These are phyloP conservation scores for Spatula versicolor DNA, from an alignment of 2,797 vertebrate species.

Conservation along the genomic window DNA sequence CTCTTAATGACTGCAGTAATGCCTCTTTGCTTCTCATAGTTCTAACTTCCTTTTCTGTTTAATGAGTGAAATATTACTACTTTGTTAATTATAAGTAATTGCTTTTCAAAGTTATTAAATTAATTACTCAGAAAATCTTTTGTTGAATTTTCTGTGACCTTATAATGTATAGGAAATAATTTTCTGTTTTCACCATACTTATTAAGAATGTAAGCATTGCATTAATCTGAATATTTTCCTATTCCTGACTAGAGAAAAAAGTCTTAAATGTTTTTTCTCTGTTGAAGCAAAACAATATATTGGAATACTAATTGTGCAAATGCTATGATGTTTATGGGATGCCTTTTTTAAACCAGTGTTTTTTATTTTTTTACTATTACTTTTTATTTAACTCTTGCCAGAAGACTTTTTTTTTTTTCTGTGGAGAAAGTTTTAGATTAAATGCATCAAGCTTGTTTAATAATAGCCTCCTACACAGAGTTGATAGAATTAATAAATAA, in stretches of 20 bases:
- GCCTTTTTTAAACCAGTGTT: neutral
- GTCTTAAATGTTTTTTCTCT: neutral
- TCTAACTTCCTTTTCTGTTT: neutral
- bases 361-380: neutral
- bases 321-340: neutral
- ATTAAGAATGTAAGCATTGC: constrained; percentile 30
- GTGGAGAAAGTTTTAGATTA: constrained; percentile 2
- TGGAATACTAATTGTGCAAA: neutral
- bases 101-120: constrained; percentile 16
- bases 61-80: constrained; percentile 32
- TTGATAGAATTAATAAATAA: neutral
- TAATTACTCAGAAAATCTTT: constrained; percentile 22
- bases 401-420: constrained; percentile 42
- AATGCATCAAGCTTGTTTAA: constrained; percentile 42
- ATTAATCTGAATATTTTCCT: constrained; percentile 2
- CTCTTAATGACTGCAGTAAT: neutral
- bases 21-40: neutral
- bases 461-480: neutral
- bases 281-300: constrained; percentile 5
- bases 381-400: neutral
- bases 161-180: neutral
- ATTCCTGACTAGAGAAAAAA: neutral
- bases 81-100: constrained; percentile 28
- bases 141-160: constrained; percentile 45
- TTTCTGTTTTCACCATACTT: neutral